phyloP scores from a whole-genome alignment of 2,797 vertebrate genomes.

The Rhinogobio ventralis region DNA sequence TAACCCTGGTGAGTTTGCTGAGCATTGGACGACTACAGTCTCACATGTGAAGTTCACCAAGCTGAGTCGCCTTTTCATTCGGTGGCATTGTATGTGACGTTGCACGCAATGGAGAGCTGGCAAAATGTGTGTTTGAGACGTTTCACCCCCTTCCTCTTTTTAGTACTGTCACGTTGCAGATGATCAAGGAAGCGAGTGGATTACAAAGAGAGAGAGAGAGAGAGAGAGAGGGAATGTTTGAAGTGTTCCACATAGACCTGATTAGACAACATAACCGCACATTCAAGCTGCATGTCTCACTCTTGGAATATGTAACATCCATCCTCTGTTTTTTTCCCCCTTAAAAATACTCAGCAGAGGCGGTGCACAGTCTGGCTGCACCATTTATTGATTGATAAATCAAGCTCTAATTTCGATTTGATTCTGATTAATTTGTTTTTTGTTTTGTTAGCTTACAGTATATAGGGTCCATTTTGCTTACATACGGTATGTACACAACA shows the following conservation, averaged over 20 bases:
- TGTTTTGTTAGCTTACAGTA: not conserved
- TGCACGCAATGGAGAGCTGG: not conserved
- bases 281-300: conserved; percentile 56
- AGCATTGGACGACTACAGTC: conserved; percentile 25
- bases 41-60: conserved; percentile 2
- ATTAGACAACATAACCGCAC: conserved; percentile 65
- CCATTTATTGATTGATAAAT: not conserved
- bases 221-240: conserved; percentile 57
- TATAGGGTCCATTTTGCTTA: not conserved
- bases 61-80: conserved; percentile 66
- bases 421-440: not conserved
- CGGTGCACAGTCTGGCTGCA: not conserved
- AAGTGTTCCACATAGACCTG: conserved; percentile 59
- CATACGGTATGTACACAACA: not conserved
- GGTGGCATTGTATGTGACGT: not conserved
- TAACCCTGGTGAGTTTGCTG: conserved; percentile 35
- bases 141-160: conserved; percentile 52
- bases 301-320: conserved; percentile 35
- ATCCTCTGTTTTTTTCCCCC: conserved; percentile 16
- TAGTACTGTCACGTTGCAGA: conserved; percentile 51
- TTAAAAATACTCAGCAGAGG: conserved; percentile 14
- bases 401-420: not conserved
- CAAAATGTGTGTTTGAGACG: conserved; percentile 14
- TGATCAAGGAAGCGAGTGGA: conserved; percentile 49
- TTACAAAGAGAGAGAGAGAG: conserved; percentile 39